Percentiles rank a stretch among this genome's conserved stretches.
These are phyloP conservation scores for Drosophila prostipennis DNA, from an alignment of 2,888 invertebrate genomes.

Conservation along the genomic window DNA sequence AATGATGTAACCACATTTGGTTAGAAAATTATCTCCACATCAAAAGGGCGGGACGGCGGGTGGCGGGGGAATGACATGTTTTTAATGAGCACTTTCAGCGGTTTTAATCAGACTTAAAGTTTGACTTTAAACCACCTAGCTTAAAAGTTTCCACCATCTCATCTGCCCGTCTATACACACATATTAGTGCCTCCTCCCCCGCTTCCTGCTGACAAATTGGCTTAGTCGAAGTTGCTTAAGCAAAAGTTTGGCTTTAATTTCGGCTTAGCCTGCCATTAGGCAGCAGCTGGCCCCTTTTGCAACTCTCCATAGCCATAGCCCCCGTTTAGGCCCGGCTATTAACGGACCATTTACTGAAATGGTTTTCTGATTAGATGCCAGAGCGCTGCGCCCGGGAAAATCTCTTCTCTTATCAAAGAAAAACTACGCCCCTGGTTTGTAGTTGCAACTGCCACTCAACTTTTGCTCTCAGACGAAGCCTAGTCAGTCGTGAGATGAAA, in stretches of 20 bases:
- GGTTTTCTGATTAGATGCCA: slow-evolving; percentile 65
- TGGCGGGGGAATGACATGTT: slow-evolving; percentile 43
- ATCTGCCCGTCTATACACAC: slow-evolving; percentile 2
- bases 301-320: slow-evolving; percentile 4
- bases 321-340: slow-evolving; percentile 35
- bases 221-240: slow-evolving; percentile 48
- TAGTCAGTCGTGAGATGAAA: slow-evolving; percentile 65
- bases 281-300: slow-evolving; percentile 42
- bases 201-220: slow-evolving; percentile 61
- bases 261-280: slow-evolving; percentile 42
- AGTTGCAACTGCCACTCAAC: slow-evolving; percentile 56
- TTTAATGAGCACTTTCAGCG: slow-evolving; percentile 74
- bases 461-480: slow-evolving; percentile 39
- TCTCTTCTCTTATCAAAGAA: slow-evolving; percentile 33
- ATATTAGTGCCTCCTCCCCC: neutral
- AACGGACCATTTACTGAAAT: slow-evolving; percentile 64
- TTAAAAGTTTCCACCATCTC: slow-evolving; percentile 33
- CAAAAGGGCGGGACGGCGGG: slow-evolving; percentile 38
- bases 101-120: slow-evolving; percentile 51
- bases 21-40: slow-evolving; percentile 76
- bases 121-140: slow-evolving; percentile 37
- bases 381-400: slow-evolving; percentile 18
- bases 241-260: slow-evolving; percentile 49
- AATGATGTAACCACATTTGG: slow-evolving; percentile 81
- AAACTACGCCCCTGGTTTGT: slow-evolving; percentile 46